Conservation (phyloP, 2,797 vertebrate genomes). For the Darevskia mixta region DNA sequence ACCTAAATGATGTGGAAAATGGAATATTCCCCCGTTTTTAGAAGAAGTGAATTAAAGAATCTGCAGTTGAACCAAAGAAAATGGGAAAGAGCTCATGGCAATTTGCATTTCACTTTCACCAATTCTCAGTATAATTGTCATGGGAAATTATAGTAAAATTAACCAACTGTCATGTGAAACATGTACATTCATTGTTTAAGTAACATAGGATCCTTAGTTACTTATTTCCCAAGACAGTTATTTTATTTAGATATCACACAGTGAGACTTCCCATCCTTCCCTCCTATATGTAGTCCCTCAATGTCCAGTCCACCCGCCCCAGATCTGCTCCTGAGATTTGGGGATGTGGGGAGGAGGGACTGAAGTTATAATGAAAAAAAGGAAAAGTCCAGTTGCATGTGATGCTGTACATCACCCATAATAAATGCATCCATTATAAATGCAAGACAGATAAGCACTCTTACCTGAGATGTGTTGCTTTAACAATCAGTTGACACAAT, state of each 20-base stretch:
- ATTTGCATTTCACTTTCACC: background rate
- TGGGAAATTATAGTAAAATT: background rate
- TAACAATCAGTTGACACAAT: too few species aligned
- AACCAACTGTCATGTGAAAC: background rate
- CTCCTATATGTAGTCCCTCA: too few species aligned
- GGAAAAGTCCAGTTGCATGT: too few species aligned
- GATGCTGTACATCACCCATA: background rate
- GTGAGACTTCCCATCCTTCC: too few species aligned
- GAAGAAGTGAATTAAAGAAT: background rate
- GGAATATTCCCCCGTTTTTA: background rate
- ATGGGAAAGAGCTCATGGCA: background rate
- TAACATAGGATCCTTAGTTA: background rate
- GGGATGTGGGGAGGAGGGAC: too few species aligned
- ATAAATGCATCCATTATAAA: background rate
- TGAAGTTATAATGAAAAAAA: too few species aligned
- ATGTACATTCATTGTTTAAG: background rate
- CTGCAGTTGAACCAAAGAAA: background rate
- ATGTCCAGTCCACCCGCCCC: too few species aligned
- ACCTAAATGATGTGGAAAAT: slow-evolving; percentile 6
- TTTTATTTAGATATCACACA: background rate
- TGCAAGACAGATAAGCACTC: background rate
- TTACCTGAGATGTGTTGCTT: too few species aligned
- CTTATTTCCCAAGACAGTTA: background rate
- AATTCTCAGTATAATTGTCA: background rate
- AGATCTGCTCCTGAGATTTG: too few species aligned